Evolutionary conservation across 2,888 invertebrate species (phyloP).

Genomic region (Standfussiana lucernea): DNA sequence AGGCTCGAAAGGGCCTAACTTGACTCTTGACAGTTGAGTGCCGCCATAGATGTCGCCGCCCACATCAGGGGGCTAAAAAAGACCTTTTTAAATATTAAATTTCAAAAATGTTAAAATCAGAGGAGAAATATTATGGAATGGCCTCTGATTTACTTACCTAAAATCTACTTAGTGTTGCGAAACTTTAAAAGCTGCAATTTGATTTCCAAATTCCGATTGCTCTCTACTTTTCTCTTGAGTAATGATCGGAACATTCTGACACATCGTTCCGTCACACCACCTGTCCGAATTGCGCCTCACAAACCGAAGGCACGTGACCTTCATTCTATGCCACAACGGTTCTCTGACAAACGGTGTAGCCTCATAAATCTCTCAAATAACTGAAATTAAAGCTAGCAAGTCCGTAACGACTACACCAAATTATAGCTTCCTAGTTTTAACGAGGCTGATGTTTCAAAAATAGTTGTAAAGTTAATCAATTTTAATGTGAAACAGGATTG

Average conservation of each 20-base stretch:
- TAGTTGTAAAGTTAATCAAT: constrained; percentile 62
- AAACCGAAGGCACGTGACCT: constrained; percentile 57
- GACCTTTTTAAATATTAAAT: too few relatives aligned
- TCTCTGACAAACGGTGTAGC: constrained; percentile 44
- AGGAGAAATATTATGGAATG: too few relatives aligned
- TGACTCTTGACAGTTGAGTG: constrained; percentile 16
- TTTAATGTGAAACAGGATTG: constrained; percentile 57
- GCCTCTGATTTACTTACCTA: neutral
- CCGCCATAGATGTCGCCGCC: constrained; percentile 28
- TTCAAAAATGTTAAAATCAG: too few relatives aligned
- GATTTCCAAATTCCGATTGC: neutral
- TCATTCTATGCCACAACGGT: constrained; percentile 55
- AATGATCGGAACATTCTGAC: constrained; percentile 34
- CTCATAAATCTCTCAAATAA: constrained; percentile 67
- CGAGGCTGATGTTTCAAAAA: constrained; percentile 61
- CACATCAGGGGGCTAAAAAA: too few relatives aligned
- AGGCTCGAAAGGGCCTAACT: constrained; percentile 2
- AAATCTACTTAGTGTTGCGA: neutral
- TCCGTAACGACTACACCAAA: constrained; percentile 59
- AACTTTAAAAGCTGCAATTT: neutral
- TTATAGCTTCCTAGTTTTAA: constrained; percentile 65
- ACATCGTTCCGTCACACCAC: constrained; percentile 40
- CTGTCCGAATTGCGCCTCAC: constrained; percentile 41
- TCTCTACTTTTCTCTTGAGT: constrained; percentile 31
- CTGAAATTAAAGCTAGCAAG: constrained; percentile 62